Evolutionary conservation across 2,113 vertebrate genomes (phyloP), one percentile per base, ranked within the genome.

Genomic region (Phrynocephalus versicolor): DNA sequence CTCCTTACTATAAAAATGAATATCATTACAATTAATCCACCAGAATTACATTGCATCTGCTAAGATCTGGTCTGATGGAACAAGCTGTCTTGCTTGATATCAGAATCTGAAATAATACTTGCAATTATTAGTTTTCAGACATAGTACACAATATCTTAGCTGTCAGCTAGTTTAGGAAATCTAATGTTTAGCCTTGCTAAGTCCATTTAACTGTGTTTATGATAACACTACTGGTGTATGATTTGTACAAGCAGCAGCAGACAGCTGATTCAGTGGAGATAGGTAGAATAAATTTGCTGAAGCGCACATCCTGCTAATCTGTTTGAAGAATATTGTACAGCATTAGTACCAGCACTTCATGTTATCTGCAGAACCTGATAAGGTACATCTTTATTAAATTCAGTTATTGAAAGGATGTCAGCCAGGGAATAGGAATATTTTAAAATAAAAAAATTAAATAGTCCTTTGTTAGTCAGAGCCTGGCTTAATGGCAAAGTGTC

Each of bases 321-420:
- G 95, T 96, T 98, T 97, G 97, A 98, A 97, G 96, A 96, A 97
- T 97, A 97, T 95, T 96, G 97, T 97, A 96, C 91, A 95, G 97
- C 96, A 97, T 98, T 98, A 97, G 96, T 96, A 97, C 95, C 90
- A 95, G 96, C 96, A 97, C 97, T 98, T 98, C 97, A 97, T 97
- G 96, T 98, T 98, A 98, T 97, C 97, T 97, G 97, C 92, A 94
- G 92, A 95, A 96, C 94, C 97, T 97, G 97, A 99, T 98, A 98
- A 98, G 97, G 96, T 97, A 98, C 97, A 97, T 98, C 97, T 98
- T 98, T 98, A 98, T 98, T 98, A 98, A 98, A 98, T 98, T 97
- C 96, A 94, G 95, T 96, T 96, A 97, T 96, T 97, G 97, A 97
- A 97, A 97, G 96, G 94, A 96, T 96, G 95, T 97, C 97, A 95